Evolutionary conservation across 2,888 invertebrate species (phyloP).

Genomic region (Meiosimyza decipiens): DNA sequence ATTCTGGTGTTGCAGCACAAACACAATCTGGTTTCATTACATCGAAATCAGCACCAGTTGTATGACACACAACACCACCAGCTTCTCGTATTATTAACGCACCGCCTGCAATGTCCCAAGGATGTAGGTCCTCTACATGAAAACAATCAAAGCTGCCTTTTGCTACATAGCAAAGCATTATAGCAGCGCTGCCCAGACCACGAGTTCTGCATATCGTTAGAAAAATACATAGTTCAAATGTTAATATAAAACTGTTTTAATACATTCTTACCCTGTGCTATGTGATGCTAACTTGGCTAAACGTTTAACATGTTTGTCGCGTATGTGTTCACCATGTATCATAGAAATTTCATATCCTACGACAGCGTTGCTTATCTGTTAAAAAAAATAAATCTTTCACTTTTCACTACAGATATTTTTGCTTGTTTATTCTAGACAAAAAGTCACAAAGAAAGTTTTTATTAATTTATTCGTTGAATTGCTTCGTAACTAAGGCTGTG

Average conservation of each 20-base stretch:
- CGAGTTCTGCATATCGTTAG: slow-evolving; percentile 64
- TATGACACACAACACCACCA: slow-evolving; percentile 76
- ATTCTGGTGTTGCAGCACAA: slow-evolving; percentile 67
- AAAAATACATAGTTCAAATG: slow-evolving; percentile 3
- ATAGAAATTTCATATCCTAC: slow-evolving; percentile 63
- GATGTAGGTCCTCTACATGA: slow-evolving; percentile 76
- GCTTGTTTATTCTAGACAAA: too few relatives aligned
- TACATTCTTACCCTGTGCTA: slow-evolving; percentile 57
- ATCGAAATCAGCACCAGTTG: slow-evolving; percentile 70
- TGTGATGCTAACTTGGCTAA: slow-evolving; percentile 62
- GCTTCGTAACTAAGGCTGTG: too few relatives aligned
- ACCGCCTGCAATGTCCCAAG: slow-evolving; percentile 85
- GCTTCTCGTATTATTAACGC: slow-evolving; percentile 81
- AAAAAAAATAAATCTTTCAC: slow-evolving; percentile 15
- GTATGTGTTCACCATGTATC: slow-evolving; percentile 56
- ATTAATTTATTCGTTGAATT: too few relatives aligned
- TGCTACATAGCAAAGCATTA: slow-evolving; percentile 78
- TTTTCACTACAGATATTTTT: too few relatives aligned
- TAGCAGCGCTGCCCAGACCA: slow-evolving; percentile 77
- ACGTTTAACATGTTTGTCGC: slow-evolving; percentile 65
- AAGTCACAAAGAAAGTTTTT: too few relatives aligned
- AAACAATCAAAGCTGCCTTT: slow-evolving; percentile 76
- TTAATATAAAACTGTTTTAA: background rate
- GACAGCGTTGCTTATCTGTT: slow-evolving; percentile 61
- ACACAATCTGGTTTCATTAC: slow-evolving; percentile 71